phyloP scores from a whole-genome alignment of 2,888 invertebrate species.

The Netelia fuscicornis region DNA sequence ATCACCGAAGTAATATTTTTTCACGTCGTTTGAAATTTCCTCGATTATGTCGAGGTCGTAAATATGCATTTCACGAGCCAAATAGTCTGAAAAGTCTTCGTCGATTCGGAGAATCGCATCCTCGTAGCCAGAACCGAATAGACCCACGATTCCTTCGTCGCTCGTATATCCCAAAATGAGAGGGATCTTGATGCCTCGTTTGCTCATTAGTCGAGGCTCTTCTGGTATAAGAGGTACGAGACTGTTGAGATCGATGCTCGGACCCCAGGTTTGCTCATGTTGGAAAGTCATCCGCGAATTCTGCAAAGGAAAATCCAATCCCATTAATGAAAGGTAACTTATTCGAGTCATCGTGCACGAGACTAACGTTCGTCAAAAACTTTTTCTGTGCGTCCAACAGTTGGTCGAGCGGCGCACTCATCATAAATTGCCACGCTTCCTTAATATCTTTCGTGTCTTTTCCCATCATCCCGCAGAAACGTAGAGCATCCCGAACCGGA shows the following conservation, averaged over 20 bases:
- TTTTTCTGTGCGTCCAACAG: slow-evolving; percentile 77
- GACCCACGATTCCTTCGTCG: slow-evolving; percentile 85
- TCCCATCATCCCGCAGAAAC: slow-evolving; percentile 71
- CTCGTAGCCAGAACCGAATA: slow-evolving; percentile 5
- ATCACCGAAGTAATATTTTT: slow-evolving; percentile 85
- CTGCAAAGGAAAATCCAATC: not conserved
- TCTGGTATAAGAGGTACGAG: slow-evolving; percentile 74
- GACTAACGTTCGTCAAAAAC: slow-evolving; percentile 70
- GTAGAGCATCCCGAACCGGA: slow-evolving; percentile 64
- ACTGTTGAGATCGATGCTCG: slow-evolving; percentile 68
- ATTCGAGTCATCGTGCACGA: not conserved
- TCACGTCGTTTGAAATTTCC: slow-evolving; percentile 81
- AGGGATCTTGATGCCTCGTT: slow-evolving; percentile 84
- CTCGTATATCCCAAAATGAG: slow-evolving; percentile 86
- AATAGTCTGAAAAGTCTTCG: slow-evolving; percentile 81
- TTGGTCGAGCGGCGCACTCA: slow-evolving; percentile 73
- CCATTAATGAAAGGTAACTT: too few species aligned
- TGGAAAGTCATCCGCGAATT: slow-evolving; percentile 53
- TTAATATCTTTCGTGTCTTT: slow-evolving; percentile 69
- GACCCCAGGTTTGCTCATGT: slow-evolving; percentile 52
- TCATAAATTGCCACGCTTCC: slow-evolving; percentile 73
- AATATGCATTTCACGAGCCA: slow-evolving; percentile 83
- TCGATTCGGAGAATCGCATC: slow-evolving; percentile 49
- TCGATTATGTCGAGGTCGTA: slow-evolving; percentile 74
- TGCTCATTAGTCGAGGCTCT: slow-evolving; percentile 78